Percentiles rank a stretch among this genome's conserved stretches.
These are phyloP conservation scores for Brachypalpus laphriformis DNA, from an alignment of 2,888 invertebrate genomes.

Conservation along the genomic window DNA sequence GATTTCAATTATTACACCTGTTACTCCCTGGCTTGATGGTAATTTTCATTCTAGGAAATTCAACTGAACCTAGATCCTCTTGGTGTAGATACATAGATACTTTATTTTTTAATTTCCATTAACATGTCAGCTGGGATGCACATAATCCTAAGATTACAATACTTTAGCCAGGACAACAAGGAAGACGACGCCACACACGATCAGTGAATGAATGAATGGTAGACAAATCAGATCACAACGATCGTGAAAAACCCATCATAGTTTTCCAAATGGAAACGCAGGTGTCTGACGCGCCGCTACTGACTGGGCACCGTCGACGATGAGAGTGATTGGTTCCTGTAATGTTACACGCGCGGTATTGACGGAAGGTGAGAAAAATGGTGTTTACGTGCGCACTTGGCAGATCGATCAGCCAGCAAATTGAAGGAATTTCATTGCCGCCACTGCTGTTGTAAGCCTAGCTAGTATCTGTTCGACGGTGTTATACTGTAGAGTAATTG, in stretches of 20 bases:
- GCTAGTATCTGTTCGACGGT: constrained; percentile 9
- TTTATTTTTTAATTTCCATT: constrained; percentile 52
- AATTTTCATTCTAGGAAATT: constrained; percentile 55
- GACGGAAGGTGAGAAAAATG: constrained; percentile 68
- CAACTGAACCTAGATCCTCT: constrained; percentile 25
- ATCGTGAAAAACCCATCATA: constrained; percentile 48
- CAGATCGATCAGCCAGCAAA: constrained; percentile 63
- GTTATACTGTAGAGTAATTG: constrained; percentile 52
- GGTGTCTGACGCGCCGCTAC: constrained; percentile 50
- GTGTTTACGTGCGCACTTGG: constrained; percentile 63
- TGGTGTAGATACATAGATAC: neutral
- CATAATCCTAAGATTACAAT: constrained; percentile 53
- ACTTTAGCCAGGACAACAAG: neutral
- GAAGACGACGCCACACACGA: constrained; percentile 25
- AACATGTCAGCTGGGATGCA: constrained; percentile 54
- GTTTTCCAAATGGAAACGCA: constrained; percentile 40
- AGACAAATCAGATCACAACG: constrained; percentile 28
- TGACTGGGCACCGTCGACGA: constrained; percentile 13
- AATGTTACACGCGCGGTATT: constrained; percentile 45
- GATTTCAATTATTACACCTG: constrained; percentile 83
- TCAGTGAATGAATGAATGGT: constrained; percentile 35
- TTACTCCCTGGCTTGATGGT: constrained; percentile 64
- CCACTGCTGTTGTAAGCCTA: neutral
- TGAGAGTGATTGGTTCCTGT: constrained; percentile 32
- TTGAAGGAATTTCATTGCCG: constrained; percentile 60